Conservation (phyloP, 2,797 vertebrate species). For the Silurus lanzhouensis region DNA sequence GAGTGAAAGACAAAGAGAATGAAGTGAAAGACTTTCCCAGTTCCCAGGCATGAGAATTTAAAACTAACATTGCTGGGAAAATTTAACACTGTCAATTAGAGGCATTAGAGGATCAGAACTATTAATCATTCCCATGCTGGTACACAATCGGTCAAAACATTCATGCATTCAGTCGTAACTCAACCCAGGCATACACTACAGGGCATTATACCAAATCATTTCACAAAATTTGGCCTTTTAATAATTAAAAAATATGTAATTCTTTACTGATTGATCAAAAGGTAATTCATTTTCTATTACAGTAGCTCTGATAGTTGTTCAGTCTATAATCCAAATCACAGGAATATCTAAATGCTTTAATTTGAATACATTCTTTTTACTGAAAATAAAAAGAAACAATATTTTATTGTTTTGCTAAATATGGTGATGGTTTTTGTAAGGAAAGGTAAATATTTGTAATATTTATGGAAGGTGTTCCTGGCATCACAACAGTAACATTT, state of each 20-base stretch:
- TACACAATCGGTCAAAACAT: slow-evolving; percentile 24
- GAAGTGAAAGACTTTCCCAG: slow-evolving; percentile 45
- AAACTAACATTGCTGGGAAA: slow-evolving; percentile 48
- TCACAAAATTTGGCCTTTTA: neutral
- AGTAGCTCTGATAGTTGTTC: neutral
- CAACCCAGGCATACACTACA: slow-evolving; percentile 15
- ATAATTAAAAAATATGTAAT: neutral
- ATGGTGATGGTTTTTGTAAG: neutral
- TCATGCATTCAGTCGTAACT: slow-evolving; percentile 7
- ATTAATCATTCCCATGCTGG: slow-evolving; percentile 44
- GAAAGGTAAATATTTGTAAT: neutral
- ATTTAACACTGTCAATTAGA: slow-evolving; percentile 49
- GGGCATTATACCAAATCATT: neutral
- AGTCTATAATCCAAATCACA: neutral
- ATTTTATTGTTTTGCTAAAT: no score
- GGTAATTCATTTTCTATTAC: neutral
- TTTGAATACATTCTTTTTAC: neutral
- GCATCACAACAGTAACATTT: neutral
- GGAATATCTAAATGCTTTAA: neutral
- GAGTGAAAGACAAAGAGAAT: slow-evolving; percentile 60
- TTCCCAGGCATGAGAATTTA: slow-evolving; percentile 57
- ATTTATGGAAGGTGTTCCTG: neutral
- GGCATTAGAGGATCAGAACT: slow-evolving; percentile 39
- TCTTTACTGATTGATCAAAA: neutral
- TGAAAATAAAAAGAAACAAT: no score